Base-by-base conservation (phyloP, 2,797 vertebrate species). In the Poliocrania exsul region DNA sequence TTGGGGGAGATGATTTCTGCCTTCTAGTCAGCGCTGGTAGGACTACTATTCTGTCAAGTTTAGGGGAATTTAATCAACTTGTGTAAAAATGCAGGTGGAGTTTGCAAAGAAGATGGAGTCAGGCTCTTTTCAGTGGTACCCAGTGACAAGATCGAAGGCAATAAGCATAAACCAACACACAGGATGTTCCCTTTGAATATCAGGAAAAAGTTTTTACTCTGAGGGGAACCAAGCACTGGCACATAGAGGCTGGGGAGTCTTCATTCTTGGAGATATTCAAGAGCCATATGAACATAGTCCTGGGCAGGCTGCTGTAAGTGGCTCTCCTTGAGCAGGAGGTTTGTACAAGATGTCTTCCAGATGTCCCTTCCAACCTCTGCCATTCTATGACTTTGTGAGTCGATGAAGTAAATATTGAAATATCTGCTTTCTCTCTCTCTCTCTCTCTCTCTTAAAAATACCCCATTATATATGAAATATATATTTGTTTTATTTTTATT, bases 121-220 rank as follows among this genome's bases (percentile, higher is more conserved):
- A 24, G 49, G 15, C 9, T 75, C 42, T 29, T 70, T 33, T 29
- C 28, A 50, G 23, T 3, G 4, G 19, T 16, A 10, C 17, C 25
- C 1, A 0, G 12, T 23, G 25, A 14, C 8, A 21, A 33, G 19
- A 44, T 6, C 2, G 7, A 17, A 51, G 37, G 37, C n/a, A 64
- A 13, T 13, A 11, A 15, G 8, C 50, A 51, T 44, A 64, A 70
- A 13, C 16, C 16, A 29, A 62, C 64, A 8, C 13, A 26, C 2
- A 13, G 35, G 14, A 26, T 10, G 10, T 1, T 77, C 6, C 3
- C n/a, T 64, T 37, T 33, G 37, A 29, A 16, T 46, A 51, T 18
- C 24, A 33, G 7, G 11, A 51, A 57, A 29, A 26, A 31, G 5
- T 5, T 77, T 33, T 26, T 51, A 16, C 14, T 57, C 37, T 33